Evolutionary conservation across 2,113 vertebrate species (phyloP).

Genomic region (Hypanus sabinus): DNA sequence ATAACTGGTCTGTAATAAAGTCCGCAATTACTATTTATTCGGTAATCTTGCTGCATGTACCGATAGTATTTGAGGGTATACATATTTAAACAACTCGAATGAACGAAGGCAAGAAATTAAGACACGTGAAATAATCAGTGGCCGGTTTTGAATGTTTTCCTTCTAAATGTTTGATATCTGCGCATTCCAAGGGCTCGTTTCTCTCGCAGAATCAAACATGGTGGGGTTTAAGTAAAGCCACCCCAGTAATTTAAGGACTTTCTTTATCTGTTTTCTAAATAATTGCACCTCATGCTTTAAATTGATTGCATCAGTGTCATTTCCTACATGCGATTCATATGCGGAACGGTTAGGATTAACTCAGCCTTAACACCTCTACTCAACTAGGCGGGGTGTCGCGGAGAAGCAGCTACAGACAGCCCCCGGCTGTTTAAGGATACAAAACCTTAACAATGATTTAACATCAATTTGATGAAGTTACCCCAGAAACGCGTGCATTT

Average conservation of each 20-base stretch:
- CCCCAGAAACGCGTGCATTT: not conserved
- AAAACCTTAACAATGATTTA: conserved; percentile 43
- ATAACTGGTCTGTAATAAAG: not conserved
- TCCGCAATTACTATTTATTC: not conserved
- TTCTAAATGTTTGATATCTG: not conserved
- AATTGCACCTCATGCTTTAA: conserved; percentile 41
- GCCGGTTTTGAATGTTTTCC: not conserved
- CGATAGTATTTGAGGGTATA: not conserved
- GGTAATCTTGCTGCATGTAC: not conserved
- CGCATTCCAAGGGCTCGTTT: not conserved
- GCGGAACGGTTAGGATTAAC: conserved; percentile 64
- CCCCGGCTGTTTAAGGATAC: conserved; percentile 44
- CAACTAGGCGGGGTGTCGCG: conserved; percentile 47
- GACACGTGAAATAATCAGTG: not conserved
- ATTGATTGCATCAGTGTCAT: conserved; percentile 53
- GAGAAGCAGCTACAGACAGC: conserved; percentile 62
- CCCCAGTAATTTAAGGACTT: not conserved
- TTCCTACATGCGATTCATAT: conserved; percentile 66
- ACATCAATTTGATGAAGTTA: conserved; percentile 40
- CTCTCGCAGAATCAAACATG: too few species aligned
- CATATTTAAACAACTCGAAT: not conserved
- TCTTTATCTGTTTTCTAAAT: not conserved
- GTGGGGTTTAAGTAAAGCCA: not conserved
- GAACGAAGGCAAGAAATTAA: not conserved
- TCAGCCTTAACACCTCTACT: conserved; percentile 49